Percentiles rank a stretch among this genome's conserved stretches.
These are phyloP conservation scores for Macaria liturata DNA, from an alignment of 2,888 invertebrate species.

Conservation along the genomic window DNA sequence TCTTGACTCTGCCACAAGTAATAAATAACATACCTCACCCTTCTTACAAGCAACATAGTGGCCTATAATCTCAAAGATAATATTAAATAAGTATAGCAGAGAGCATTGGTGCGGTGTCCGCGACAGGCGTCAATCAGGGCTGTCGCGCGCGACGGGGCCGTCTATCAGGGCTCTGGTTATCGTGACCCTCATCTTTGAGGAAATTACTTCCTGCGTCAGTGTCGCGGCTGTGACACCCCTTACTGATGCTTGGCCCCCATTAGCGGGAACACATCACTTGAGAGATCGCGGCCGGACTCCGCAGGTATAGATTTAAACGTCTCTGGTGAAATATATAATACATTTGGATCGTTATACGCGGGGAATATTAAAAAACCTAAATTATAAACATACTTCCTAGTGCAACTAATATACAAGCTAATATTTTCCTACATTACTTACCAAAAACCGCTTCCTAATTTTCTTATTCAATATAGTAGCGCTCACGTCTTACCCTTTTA, in stretches of 20 bases:
- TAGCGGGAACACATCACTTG: constrained; percentile 46
- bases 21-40: too few relatives aligned
- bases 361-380: too few relatives aligned
- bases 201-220: constrained; percentile 66
- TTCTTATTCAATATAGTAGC: constrained; percentile 4
- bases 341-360: too few relatives aligned
- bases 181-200: constrained; percentile 69
- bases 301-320: background rate
- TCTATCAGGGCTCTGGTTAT: constrained; percentile 68
- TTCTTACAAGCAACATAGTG: too few relatives aligned
- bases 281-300: constrained; percentile 30
- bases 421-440: too few relatives aligned
- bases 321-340: too few relatives aligned
- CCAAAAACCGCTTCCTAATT: constrained; percentile 4
- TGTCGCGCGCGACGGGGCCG: constrained; percentile 54
- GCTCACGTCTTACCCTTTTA: constrained; percentile 17
- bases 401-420: too few relatives aligned
- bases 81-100: constrained; percentile 8
- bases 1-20: too few relatives aligned
- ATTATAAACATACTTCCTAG: too few relatives aligned
- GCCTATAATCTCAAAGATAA: background rate
- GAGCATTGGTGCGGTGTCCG: constrained; percentile 33
- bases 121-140: constrained; percentile 62
- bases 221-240: constrained; percentile 56
- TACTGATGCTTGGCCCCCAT: constrained; percentile 47